Percentiles rank a stretch among this genome's conserved stretches.
Evolutionary conservation across 2,797 vertebrate species (phyloP).

Genomic region (Merluccius polli): DNA sequence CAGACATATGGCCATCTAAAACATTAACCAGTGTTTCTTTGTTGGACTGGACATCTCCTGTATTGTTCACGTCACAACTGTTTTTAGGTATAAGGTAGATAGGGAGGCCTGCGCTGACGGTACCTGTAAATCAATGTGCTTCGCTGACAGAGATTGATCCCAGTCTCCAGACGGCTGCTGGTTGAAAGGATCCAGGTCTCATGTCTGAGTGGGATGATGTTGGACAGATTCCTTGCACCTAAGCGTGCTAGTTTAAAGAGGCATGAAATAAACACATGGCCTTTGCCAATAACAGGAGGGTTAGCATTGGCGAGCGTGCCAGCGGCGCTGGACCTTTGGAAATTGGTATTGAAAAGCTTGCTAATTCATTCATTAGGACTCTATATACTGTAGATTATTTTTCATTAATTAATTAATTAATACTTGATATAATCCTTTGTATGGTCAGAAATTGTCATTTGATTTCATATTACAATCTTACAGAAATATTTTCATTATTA

Average conservation of each 20-base stretch:
- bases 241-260: constrained; percentile 73
- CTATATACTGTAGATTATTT: constrained; percentile 41
- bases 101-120: constrained; percentile 73
- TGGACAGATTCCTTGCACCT: constrained; percentile 67
- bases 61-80: constrained; percentile 53
- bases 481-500: constrained; percentile 32
- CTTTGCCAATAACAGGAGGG: constrained; percentile 62
- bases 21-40: constrained; percentile 40
- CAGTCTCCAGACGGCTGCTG: constrained; percentile 64
- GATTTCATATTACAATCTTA: constrained; percentile 25
- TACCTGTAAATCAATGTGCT: constrained; percentile 78
- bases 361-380: constrained; percentile 54
- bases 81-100: constrained; percentile 65
- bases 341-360: constrained; percentile 57
- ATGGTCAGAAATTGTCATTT: constrained; percentile 26
- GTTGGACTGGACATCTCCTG: constrained; percentile 35
- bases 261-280: constrained; percentile 74
- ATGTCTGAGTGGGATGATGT: constrained; percentile 76
- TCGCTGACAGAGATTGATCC: constrained; percentile 77
- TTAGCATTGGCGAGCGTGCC: constrained; percentile 47
- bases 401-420: constrained; percentile 4
- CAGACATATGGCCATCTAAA: constrained; percentile 23
- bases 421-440: constrained; percentile 6
- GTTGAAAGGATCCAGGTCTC: constrained; percentile 61
- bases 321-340: constrained; percentile 51